phyloP scores from a whole-genome alignment of 2,888 invertebrate genomes.

The Ametastegia equiseti region DNA sequence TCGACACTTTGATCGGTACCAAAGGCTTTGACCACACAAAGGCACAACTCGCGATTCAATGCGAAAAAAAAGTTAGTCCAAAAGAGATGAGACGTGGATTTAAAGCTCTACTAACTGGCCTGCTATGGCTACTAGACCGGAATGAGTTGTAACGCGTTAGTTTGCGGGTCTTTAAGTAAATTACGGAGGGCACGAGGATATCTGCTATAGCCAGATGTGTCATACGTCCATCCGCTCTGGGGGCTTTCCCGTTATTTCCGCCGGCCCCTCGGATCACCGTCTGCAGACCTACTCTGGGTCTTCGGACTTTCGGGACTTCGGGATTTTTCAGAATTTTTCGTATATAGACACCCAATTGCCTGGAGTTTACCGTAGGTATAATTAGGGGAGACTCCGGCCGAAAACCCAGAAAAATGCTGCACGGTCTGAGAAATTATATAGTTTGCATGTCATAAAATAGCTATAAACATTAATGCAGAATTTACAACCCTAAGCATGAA shows the following conservation, averaged over 20 bases:
- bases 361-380: background rate
- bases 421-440: too few species aligned
- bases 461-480: too few species aligned
- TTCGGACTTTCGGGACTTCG: background rate
- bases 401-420: too few species aligned
- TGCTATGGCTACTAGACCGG: conserved; percentile 2
- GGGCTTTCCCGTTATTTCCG: conserved; percentile 2
- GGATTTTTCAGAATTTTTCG: background rate
- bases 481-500: too few species aligned
- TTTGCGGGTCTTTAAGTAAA: conserved; percentile 36
- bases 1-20: background rate
- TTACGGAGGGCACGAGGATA: conserved; percentile 29
- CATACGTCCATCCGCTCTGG: conserved; percentile 11
- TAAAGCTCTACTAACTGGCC: background rate
- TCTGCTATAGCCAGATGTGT: conserved; percentile 21
- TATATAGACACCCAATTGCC: background rate
- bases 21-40: background rate
- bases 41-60: background rate
- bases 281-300: too few species aligned
- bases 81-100: background rate
- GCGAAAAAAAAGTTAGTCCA: background rate
- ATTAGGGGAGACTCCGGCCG: too few species aligned
- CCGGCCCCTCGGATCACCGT: background rate
- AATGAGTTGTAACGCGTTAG: conserved; percentile 18
- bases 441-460: too few species aligned